Base-by-base conservation (phyloP, 1,140 invertebrate species). In the Gonatopus flavifemur region DNA sequence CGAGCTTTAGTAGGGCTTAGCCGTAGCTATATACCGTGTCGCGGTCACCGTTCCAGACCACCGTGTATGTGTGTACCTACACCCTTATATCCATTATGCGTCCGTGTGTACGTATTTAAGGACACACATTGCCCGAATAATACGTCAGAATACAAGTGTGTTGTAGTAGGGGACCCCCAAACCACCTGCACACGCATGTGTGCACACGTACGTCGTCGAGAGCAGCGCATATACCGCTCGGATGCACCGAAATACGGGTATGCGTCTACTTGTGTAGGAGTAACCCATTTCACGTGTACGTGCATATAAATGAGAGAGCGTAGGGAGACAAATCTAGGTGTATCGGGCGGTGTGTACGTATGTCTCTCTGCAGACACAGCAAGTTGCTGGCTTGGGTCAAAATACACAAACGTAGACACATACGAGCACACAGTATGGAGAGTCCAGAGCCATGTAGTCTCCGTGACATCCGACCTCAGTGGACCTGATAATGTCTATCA, bases 1-100 rank as follows among this genome's bases (percentile, higher is more conserved):
- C 60, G 61, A 62, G 67, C 66, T 70, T 72, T 71, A 64, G 57
- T 57, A 59, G 67, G 60, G 64, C 64, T 67, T 67, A 69, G 61
- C 59, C 49, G 44, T 61, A 51, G 59, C 59, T 59, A 61, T 59
- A 64, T 64, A 64, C 62, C 62, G 55, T 67, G 66, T 69, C 66
- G 67, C 55, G 67, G 68, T 70, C 62, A 67, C 62, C 52, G 50
- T 64, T 66, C 55, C 57, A 57, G 58, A 60, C 58, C 59, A 57
- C 52, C 59, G n/a, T n/a, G n/a, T n/a, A n/a, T n/a, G n/a, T n/a
- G n/a, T n/a, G n/a, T n/a, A n/a, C n/a, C n/a, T n/a, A n/a, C n/a
- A n/a, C n/a, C n/a, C n/a, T n/a, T n/a, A n/a, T n/a, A n/a, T n/a
- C n/a, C n/a, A n/a, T n/a, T n/a, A n/a, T n/a, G n/a, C n/a, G n/a